Percentiles rank a stretch among this genome's conserved stretches.
phyloP scores from a whole-genome alignment of 2,797 vertebrate species.

The Dermochelys coriacea region DNA sequence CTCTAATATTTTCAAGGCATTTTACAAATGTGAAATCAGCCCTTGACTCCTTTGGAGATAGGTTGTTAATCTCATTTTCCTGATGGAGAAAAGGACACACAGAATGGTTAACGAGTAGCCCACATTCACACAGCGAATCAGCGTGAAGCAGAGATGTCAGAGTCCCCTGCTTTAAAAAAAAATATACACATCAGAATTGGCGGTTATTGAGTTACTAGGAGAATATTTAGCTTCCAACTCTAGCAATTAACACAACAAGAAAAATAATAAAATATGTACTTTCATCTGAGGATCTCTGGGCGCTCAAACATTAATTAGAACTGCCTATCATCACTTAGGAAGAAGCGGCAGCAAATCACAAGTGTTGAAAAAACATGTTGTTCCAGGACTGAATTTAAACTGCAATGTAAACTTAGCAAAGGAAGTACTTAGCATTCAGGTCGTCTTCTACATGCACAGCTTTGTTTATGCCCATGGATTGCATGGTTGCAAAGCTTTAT shows the following conservation, averaged over 20 bases:
- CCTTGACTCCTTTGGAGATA: neutral
- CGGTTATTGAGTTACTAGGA: neutral
- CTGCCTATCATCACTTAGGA: neutral
- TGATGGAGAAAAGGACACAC: neutral
- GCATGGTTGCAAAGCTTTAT: neutral
- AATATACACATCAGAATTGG: neutral
- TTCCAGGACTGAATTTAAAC: neutral
- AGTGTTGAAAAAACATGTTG: neutral
- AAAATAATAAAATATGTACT: slow-evolving; percentile 17
- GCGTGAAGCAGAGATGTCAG: neutral
- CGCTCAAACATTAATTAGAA: neutral
- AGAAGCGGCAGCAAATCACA: too few species aligned
- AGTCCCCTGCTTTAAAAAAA: neutral
- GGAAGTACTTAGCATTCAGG: neutral
- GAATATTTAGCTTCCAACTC: slow-evolving; percentile 12
- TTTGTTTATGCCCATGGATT: neutral
- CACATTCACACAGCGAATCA: neutral
- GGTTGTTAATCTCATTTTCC: neutral
- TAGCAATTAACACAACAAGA: slow-evolving; percentile 39
- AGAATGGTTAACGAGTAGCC: neutral
- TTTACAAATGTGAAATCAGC: neutral
- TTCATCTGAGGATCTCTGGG: slow-evolving; percentile 22
- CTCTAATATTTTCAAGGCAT: neutral
- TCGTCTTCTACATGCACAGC: neutral
- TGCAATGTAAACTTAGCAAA: neutral